Conservation (phyloP, 2,888 invertebrate species). For the Amblyjoppa fuscipennis region DNA sequence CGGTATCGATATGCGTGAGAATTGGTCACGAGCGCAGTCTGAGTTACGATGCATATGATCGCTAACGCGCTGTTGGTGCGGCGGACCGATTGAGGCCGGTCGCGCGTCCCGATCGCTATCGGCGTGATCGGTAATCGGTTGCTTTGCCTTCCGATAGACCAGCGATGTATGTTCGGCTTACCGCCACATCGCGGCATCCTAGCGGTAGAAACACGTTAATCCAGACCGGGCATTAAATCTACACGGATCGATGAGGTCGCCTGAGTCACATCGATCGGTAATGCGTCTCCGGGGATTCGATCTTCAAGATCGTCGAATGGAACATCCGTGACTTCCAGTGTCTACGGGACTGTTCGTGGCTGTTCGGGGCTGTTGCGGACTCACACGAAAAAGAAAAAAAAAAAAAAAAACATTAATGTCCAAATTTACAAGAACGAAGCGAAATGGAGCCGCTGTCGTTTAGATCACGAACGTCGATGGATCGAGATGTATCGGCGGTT, state of each 20-base stretch:
- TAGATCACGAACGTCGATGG: not conserved
- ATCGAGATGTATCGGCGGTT: not conserved
- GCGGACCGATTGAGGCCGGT: conserved; percentile 25
- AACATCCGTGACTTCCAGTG: not conserved
- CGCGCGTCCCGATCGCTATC: conserved; percentile 56
- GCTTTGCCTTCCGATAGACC: conserved; percentile 49
- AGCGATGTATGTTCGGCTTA: conserved; percentile 3
- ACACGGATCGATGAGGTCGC: conserved; percentile 39
- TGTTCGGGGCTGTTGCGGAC: not conserved
- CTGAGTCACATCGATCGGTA: conserved; percentile 30
- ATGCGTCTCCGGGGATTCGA: not conserved
- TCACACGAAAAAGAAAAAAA: not conserved
- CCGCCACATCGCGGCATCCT: conserved; percentile 6
- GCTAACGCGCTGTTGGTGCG: not conserved
- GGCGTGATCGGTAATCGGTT: conserved; percentile 68
- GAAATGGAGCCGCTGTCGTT: not conserved
- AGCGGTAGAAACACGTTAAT: conserved; percentile 17
- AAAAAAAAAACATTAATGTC: not conserved
- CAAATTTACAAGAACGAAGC: not conserved
- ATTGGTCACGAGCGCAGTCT: conserved; percentile 59
- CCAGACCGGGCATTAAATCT: conserved; percentile 24
- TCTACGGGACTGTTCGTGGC: not conserved
- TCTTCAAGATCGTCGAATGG: not conserved
- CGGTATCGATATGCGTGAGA: conserved; percentile 71
- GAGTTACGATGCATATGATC: conserved; percentile 9